Evolutionary conservation across 2,113 vertebrate species (phyloP).

Genomic region (Cheilinus undulatus): DNA sequence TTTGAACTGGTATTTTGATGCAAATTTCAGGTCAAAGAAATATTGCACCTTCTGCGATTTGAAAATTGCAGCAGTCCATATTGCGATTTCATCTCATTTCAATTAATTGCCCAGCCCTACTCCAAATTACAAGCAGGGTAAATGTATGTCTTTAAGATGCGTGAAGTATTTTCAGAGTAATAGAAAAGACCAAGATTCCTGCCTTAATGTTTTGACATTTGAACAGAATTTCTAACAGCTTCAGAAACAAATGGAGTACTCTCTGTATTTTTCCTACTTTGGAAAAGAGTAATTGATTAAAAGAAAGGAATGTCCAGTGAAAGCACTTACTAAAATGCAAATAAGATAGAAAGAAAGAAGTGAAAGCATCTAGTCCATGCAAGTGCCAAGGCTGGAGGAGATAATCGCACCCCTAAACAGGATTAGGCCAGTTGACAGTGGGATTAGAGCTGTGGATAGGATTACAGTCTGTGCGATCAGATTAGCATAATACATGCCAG

Average conservation of each 20-base stretch:
- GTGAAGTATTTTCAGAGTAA: background rate
- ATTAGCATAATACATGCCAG: slow-evolving; percentile 68
- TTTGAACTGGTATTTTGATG: too few species aligned
- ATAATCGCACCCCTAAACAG: slow-evolving; percentile 73
- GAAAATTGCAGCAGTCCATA: too few species aligned
- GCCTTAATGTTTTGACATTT: background rate
- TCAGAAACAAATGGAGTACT: slow-evolving; percentile 10
- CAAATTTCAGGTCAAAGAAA: too few species aligned
- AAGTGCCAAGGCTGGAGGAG: slow-evolving; percentile 54
- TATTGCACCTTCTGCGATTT: too few species aligned
- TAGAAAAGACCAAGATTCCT: background rate
- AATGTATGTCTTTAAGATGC: background rate
- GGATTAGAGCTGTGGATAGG: slow-evolving; percentile 71
- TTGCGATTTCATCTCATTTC: too few species aligned
- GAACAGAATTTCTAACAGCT: background rate
- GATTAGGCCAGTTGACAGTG: slow-evolving; percentile 77
- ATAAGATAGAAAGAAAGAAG: background rate
- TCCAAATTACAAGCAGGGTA: background rate
- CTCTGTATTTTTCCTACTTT: background rate
- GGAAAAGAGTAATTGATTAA: background rate
- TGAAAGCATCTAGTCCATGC: slow-evolving; percentile 34
- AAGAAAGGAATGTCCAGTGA: background rate
- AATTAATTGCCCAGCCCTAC: too few species aligned
- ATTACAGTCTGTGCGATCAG: slow-evolving; percentile 72
- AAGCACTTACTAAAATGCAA: slow-evolving; percentile 6